A percentile compares a stretch with the other conserved stretches of the same genome.
Evolutionary conservation across 2,113 vertebrate genomes (phyloP).

Genomic region (Rhinogobius similis): DNA sequence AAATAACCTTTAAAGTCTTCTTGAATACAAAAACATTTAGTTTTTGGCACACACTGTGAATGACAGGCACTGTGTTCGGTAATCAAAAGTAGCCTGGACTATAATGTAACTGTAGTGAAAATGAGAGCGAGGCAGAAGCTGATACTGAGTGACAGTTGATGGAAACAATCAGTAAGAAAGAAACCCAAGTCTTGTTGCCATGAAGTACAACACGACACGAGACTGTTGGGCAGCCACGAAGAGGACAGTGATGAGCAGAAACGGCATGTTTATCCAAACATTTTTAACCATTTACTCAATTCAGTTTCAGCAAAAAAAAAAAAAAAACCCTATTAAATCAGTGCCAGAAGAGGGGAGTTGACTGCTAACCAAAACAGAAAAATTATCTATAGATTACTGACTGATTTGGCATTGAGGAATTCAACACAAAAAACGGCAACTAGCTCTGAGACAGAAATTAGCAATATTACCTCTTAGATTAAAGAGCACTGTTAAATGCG

Average conservation of each 20-base stretch:
- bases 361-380: no score
- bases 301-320: no score
- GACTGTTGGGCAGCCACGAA: constrained; percentile 13
- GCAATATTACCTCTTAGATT: not conserved
- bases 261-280: not conserved
- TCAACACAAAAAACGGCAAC: not conserved
- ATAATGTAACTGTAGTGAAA: constrained; percentile 27
- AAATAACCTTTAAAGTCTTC: not conserved
- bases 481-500: not conserved
- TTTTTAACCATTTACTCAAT: no score
- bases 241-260: constrained; percentile 1
- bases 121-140: constrained; percentile 13
- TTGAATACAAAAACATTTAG: not conserved
- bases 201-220: constrained; percentile 34
- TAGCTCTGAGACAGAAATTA: not conserved
- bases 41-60: constrained; percentile 1
- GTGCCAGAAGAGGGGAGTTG: no score
- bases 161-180: constrained; percentile 64
- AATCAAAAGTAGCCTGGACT: constrained; percentile 33
- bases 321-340: no score
- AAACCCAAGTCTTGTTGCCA: constrained; percentile 50
- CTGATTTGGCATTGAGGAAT: no score
- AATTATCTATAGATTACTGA: not conserved
- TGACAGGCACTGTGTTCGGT: constrained; percentile 14
- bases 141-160: constrained; percentile 51